Percentiles rank a stretch among this genome's conserved stretches.
Evolutionary conservation across 2,797 vertebrate genomes (phyloP).

Genomic region (Channallabes apus): DNA sequence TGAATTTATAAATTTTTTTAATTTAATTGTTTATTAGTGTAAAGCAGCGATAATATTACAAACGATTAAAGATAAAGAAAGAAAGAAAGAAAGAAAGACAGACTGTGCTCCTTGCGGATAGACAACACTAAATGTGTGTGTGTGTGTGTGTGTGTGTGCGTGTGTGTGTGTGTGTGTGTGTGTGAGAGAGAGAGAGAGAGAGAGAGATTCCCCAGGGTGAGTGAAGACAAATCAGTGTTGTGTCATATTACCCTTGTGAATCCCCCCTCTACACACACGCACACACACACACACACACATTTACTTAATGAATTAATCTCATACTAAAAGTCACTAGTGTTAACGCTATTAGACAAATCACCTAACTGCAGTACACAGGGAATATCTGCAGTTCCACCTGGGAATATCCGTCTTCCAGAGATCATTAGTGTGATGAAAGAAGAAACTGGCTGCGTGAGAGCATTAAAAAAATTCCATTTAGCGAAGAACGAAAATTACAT

Average conservation of each 20-base stretch:
- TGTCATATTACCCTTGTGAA: constrained; percentile 65
- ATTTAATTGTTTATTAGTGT: background rate
- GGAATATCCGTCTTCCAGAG: constrained; percentile 23
- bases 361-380: constrained; percentile 43
- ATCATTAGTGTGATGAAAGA: constrained; percentile 21
- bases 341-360: constrained; percentile 57
- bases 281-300: constrained; percentile 63
- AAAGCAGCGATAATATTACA: background rate
- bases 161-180: constrained; percentile 26
- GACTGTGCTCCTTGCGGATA: no score
- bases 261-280: constrained; percentile 38
- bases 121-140: background rate
- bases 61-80: background rate
- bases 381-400: constrained; percentile 50
- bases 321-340: constrained; percentile 61
- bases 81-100: background rate
- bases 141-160: constrained; percentile 33
- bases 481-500: background rate
- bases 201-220: constrained; percentile 64
- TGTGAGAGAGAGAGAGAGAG: no score
- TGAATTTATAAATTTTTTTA: background rate
- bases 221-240: constrained; percentile 76
- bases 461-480: background rate
- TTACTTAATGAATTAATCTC: constrained; percentile 78
- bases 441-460: background rate